These are phyloP conservation scores for Lucinisca nassula DNA, from an alignment of 2,888 invertebrate genomes.

Conservation along the genomic window DNA sequence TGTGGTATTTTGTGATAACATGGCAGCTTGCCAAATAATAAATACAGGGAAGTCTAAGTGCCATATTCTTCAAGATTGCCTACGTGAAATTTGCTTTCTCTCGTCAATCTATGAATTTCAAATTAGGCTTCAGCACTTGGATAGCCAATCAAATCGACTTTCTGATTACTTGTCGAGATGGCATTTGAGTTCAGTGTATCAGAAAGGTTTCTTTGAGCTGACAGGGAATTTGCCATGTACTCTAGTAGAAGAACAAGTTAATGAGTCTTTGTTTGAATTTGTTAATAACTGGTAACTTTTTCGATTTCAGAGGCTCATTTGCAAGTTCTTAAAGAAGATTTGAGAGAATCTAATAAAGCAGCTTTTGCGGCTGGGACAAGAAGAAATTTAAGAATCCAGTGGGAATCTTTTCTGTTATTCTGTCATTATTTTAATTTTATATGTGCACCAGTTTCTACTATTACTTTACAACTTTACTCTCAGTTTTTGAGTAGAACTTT, in stretches of 20 bases:
- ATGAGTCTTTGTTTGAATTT: background rate
- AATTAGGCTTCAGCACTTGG: background rate
- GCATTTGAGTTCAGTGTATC: background rate
- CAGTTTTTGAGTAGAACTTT: slow-evolving; percentile 13
- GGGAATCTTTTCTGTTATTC: background rate
- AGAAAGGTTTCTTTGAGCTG: background rate
- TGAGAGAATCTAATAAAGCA: background rate
- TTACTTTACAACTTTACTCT: background rate
- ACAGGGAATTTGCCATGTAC: background rate
- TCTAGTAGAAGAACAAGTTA: background rate
- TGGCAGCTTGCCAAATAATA: background rate
- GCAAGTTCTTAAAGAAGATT: background rate
- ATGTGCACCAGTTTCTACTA: background rate
- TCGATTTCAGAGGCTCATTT: background rate
- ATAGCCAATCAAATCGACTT: background rate
- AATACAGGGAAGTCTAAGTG: background rate
- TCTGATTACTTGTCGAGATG: background rate
- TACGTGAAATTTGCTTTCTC: background rate
- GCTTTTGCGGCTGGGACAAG: background rate
- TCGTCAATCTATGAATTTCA: background rate
- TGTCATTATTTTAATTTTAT: background rate
- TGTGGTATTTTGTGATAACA: slow-evolving; percentile 1
- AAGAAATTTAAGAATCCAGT: background rate
- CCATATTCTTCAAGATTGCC: background rate
- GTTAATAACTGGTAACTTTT: background rate